Conservation (phyloP, 2,888 invertebrate species). For the Thymelicus sylvestris region DNA sequence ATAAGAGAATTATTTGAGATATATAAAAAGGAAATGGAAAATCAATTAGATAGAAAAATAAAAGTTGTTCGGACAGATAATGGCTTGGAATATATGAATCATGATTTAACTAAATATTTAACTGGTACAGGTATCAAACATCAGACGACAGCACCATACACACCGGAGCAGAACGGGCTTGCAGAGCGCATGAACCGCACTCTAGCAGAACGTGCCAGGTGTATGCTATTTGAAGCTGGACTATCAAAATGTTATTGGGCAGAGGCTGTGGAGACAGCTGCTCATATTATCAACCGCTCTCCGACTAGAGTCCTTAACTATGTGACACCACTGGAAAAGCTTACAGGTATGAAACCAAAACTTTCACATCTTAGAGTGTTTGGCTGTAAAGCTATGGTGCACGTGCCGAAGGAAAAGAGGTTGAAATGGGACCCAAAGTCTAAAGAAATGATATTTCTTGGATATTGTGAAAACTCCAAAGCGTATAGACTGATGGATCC, state of each 20-base stretch:
- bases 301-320: background rate
- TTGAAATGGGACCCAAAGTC: conserved; percentile 19
- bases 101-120: conserved; percentile 21
- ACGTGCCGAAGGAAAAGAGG: conserved; percentile 24
- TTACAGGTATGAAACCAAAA: conserved; percentile 4
- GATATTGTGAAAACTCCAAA: conserved; percentile 15
- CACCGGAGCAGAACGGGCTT: conserved; percentile 52
- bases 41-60: conserved; percentile 36
- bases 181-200: conserved; percentile 49
- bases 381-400: conserved; percentile 16
- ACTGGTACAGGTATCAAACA: conserved; percentile 46
- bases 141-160: conserved; percentile 47
- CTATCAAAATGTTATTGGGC: conserved; percentile 6
- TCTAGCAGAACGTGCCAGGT: conserved; percentile 42
- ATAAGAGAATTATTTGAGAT: conserved; percentile 39
- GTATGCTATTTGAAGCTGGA: conserved; percentile 19
- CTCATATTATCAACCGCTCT: conserved; percentile 16
- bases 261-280: conserved; percentile 17
- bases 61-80: conserved; percentile 35
- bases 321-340: background rate
- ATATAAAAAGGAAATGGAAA: conserved; percentile 40
- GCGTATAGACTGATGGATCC: background rate
- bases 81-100: conserved; percentile 39
- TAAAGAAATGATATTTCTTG: conserved; percentile 6
- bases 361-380: conserved; percentile 15